A percentile compares a stretch with the other conserved stretches of the same genome.
Conservation (phyloP, 2,888 invertebrate species). For the Agrotis clavis region DNA sequence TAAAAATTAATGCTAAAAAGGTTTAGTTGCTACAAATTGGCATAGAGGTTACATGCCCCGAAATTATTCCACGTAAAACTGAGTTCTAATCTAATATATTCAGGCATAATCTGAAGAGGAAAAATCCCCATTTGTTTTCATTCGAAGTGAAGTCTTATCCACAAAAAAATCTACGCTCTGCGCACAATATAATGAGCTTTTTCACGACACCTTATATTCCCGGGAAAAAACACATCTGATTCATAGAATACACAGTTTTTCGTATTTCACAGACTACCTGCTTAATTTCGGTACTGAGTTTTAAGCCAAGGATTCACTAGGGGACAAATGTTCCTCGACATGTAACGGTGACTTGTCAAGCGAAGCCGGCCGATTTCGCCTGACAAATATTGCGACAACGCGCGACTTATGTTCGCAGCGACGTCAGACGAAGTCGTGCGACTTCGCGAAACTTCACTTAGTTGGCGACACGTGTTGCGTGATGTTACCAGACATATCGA, state of each 20-base stretch:
- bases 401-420: too few relatives aligned
- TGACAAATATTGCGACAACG: too few relatives aligned
- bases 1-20: not conserved
- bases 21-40: not conserved
- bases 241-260: not conserved
- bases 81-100: not conserved
- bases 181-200: constrained; percentile 32
- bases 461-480: too few relatives aligned
- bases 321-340: too few relatives aligned
- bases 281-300: not conserved
- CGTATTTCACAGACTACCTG: not conserved
- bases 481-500: too few relatives aligned
- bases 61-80: not conserved
- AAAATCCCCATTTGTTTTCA: constrained; percentile 16
- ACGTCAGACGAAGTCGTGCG: too few relatives aligned
- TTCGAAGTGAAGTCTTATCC: constrained; percentile 22
- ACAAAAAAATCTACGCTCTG: constrained; percentile 1
- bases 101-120: constrained; percentile 1
- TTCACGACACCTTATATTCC: constrained; percentile 27
- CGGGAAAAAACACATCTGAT: constrained; percentile 38
- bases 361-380: too few relatives aligned
- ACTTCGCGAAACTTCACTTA: too few relatives aligned
- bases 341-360: too few relatives aligned
- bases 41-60: not conserved
- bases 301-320: too few relatives aligned